These are phyloP conservation scores for Maylandia zebra DNA, from an alignment of 2,113 vertebrate genomes.

Conservation along the genomic window DNA sequence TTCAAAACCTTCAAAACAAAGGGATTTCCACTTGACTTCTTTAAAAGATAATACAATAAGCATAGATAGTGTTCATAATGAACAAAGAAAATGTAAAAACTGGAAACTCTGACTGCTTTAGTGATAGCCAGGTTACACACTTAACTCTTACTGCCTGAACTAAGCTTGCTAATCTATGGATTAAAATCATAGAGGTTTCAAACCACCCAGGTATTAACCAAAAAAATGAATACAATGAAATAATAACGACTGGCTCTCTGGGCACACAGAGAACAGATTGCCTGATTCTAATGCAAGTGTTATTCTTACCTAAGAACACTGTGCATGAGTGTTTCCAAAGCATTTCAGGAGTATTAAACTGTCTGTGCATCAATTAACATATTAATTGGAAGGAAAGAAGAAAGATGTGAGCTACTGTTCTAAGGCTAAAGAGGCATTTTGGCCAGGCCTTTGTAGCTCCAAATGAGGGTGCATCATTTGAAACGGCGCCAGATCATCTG, in stretches of 20 bases:
- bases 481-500: slow-evolving; percentile 52
- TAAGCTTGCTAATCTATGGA: not conserved
- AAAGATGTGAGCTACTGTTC: slow-evolving; percentile 3
- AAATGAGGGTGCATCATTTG: slow-evolving; percentile 47
- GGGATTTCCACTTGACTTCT: not conserved
- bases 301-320: slow-evolving; percentile 13
- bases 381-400: slow-evolving; percentile 13
- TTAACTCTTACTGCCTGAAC: not conserved
- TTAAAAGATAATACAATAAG: not conserved
- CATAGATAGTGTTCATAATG: not conserved
- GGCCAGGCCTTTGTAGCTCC: slow-evolving; percentile 15
- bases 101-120: not conserved
- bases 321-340: slow-evolving; percentile 9
- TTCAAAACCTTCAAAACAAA: not conserved
- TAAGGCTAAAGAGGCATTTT: slow-evolving; percentile 34
- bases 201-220: not conserved
- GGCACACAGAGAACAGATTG: not conserved
- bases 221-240: not conserved
- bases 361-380: slow-evolving; percentile 44
- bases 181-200: not conserved
- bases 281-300: not conserved
- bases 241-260: not conserved
- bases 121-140: not conserved
- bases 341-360: slow-evolving; percentile 21
- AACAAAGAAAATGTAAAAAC: not conserved